phyloP scores from a whole-genome alignment of 1,140 invertebrate genomes.

The Calycopis cecrops region DNA sequence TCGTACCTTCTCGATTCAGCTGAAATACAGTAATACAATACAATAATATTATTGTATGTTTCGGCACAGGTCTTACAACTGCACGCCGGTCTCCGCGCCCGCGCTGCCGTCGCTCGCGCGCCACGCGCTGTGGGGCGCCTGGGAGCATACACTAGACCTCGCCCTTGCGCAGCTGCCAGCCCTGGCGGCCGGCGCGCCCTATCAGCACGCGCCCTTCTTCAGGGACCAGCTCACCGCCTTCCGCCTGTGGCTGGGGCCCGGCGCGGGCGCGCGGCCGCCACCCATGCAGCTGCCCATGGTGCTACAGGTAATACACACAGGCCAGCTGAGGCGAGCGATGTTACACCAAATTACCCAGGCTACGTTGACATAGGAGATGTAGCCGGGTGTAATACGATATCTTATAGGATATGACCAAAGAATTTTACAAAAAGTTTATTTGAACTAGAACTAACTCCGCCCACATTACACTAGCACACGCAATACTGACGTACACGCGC shows the following conservation, averaged over 20 bases:
- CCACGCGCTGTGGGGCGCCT: slow-evolving; percentile 95
- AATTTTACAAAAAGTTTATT: no score
- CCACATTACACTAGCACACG: no score
- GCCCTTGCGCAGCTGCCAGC: slow-evolving; percentile 92
- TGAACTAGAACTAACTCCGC: no score
- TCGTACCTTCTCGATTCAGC: no score
- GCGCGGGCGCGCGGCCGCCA: slow-evolving; percentile 81
- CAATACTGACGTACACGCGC: no score
- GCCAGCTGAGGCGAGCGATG: no score
- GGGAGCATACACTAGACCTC: slow-evolving; percentile 97
- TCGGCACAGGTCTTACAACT: slow-evolving; percentile 87
- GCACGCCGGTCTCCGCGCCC: slow-evolving; percentile 95
- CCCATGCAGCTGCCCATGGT: slow-evolving; percentile 99
- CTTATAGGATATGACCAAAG: no score
- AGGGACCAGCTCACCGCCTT: slow-evolving; percentile 99
- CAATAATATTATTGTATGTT: neutral
- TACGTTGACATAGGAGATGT: no score
- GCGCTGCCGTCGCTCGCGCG: slow-evolving; percentile 90
- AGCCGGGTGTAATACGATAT: no score
- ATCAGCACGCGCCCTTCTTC: slow-evolving; percentile 94
- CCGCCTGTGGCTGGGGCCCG: slow-evolving; percentile 94
- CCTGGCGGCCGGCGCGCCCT: slow-evolving; percentile 81
- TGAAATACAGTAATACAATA: no score
- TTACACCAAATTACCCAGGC: no score
- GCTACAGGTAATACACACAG: slow-evolving; percentile 56